Percentiles rank a stretch among this genome's conserved stretches.
These are phyloP conservation scores for Andrena flavipes DNA, from an alignment of 2,888 invertebrate genomes.

Conservation along the genomic window DNA sequence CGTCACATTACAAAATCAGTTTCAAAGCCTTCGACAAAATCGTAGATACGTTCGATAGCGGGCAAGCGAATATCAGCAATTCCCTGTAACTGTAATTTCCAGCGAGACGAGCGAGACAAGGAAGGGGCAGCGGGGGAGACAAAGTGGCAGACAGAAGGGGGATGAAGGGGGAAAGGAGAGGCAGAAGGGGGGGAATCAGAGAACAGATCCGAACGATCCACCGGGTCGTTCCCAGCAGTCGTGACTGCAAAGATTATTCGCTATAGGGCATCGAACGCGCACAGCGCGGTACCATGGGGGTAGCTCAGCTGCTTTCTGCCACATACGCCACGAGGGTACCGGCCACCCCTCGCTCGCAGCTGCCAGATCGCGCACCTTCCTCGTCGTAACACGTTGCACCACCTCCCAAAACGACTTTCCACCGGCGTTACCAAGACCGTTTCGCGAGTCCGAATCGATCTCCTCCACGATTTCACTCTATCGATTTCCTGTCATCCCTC, in stretches of 20 bases:
- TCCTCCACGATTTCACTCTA: neutral
- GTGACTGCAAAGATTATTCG: constrained; percentile 59
- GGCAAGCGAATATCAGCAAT: neutral
- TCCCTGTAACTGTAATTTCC: constrained; percentile 10
- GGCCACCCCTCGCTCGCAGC: constrained; percentile 76
- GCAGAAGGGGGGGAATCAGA: constrained; percentile 6
- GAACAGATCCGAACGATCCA: constrained; percentile 31
- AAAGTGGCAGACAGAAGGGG: constrained; percentile 1
- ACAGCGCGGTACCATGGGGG: constrained; percentile 63
- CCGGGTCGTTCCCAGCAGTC: constrained; percentile 41
- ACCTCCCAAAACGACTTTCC: constrained; percentile 6
- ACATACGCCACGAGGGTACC: constrained; percentile 72
- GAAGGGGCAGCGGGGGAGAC: constrained; percentile 8
- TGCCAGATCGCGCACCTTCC: constrained; percentile 73
- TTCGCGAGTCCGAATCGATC: neutral
- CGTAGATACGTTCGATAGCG: neutral
- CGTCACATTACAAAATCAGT: neutral
- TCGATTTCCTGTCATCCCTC: neutral
- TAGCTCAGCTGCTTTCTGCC: constrained; percentile 77
- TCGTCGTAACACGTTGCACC: constrained; percentile 46
- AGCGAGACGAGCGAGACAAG: neutral
- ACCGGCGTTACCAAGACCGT: neutral
- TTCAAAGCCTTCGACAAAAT: neutral
- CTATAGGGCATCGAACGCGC: constrained; percentile 64
- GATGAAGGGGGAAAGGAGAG: neutral